Base-by-base conservation (phyloP, 2,113 vertebrate genomes). In the Upupa epops region DNA sequence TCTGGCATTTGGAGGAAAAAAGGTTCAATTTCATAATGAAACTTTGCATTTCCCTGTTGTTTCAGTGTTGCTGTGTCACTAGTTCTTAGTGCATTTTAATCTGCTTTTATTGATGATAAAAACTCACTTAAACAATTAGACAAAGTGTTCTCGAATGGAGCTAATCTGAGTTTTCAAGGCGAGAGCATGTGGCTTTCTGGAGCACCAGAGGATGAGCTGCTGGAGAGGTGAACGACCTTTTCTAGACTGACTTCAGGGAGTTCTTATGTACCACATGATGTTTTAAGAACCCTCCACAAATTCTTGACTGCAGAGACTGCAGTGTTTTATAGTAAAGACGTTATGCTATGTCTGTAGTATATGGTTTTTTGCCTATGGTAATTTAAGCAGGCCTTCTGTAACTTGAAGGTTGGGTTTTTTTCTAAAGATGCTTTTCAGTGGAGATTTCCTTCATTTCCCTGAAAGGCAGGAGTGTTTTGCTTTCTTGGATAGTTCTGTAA, bases 21-120 rank as follows among this genome's bases (percentile, higher is more conserved):
- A 8, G 8, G 28, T 37, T 34, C 1, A 6, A 7, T 64, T 79
- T 59, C 26, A 0, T 22, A 13, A 8, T 18, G 59, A 26, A 87
- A 54, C 5, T 11, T 40, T 0, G 16, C 0, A 0, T 29, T 83
- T 79, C 40, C 24, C 60, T 11, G 0, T 22, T 0, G 0, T 24
- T 71, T 14, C 29, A 6, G 15, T 8, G 71, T 24, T 66, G 58
- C 56, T 52, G 36, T 29, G 1, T 13, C 22, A n/a, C 40, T 71
- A 13, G 4, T 4, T 68, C 24, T 49, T 49, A 24, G 21, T 14
- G 13, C 5, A 0, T 24, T 68, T 49, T 17, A 8, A 18, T 55
- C 18, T 29, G 36, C 0, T 58, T 76, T 61, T 37, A 7, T 74
- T 64, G 18, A 6, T 42, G 6, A 2, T 22, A 9, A 2, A 72